Base-by-base conservation (phyloP, 2,113 vertebrate genomes). In the Clarias gariepinus region DNA sequence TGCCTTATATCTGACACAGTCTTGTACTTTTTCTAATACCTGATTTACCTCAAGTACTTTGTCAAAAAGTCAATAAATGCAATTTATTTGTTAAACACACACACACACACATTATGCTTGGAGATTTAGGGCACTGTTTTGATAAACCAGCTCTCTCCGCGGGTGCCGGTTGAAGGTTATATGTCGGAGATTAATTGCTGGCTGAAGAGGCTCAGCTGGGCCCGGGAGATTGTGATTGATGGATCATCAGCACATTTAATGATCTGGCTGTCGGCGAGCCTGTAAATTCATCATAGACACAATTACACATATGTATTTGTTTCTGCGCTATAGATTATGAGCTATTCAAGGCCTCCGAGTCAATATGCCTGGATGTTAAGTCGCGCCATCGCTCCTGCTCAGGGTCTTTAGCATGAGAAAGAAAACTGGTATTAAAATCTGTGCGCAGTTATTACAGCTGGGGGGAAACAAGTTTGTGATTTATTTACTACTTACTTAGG, bases 21-120 rank as follows among this genome's bases (percentile, higher is more conserved):
- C 71, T 87, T 91, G 86, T 88, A 84, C 93, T 89, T 88, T 91
- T 91, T 88, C 85, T 92, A 92, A 84, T 92, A 92, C 91, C 81
- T 84, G 89, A 92, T 93, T 91, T 90, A 57, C 21, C 64, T 53
- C 66, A 93, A 95, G 90, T 90, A 89, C 91, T 92, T 92, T 89
- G 92, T 94, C 95, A 94, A 94, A 96, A 92, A 92, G 92, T 94
- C 95, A 94, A 94, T 96, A 92, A 92, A 82, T 89, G 86, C 64
- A 90, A 94, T 95, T 94, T 92, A 92, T 93, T 76, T 73, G 58
- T 21, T 55, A 55, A 41, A 61, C 10, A 61, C n/a, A 63, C 64
- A 91, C 88, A 85, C 84, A 88, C 81, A 93, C 86, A 90, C 90
- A 89, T 88, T 77, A 25, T 77, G 19, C 55, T 92, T 94, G 92